Percentiles rank a stretch among this genome's conserved stretches.
Conservation (phyloP, 2,888 invertebrate genomes). For the Eudiplozoon nipponicum region DNA sequence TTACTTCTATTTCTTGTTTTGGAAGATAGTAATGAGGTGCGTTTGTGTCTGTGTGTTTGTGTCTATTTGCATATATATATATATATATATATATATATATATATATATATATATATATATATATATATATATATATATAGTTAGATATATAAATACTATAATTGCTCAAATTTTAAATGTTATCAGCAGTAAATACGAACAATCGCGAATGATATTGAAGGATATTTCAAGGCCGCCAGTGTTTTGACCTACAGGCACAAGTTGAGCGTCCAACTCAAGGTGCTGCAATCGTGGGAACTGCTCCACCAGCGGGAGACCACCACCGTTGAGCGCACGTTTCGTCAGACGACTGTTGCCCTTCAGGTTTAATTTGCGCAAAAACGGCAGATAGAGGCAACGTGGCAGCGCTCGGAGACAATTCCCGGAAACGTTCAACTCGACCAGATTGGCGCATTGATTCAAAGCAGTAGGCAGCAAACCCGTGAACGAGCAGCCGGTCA, state of each 20-base stretch:
- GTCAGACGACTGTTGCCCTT: not conserved
- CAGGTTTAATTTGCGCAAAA: constrained; percentile 1
- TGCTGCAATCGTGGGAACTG: constrained; percentile 10
- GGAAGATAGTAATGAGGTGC: no score
- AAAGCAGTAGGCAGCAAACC: constrained; percentile 11
- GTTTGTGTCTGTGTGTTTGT: not conserved
- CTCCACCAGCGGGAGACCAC: constrained; percentile 8
- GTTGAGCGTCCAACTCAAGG: constrained; percentile 3
- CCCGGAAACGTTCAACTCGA: constrained; percentile 10
- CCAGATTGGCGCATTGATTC: constrained; percentile 15
- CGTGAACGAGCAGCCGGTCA: constrained; percentile 9
- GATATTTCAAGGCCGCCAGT: no score
- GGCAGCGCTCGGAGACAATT: constrained; percentile 10
- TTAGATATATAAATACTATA: not conserved
- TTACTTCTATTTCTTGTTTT: no score
- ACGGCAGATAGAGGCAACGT: constrained; percentile 13
- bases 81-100: not conserved
- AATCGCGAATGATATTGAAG: no score
- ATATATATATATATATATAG: not conserved
- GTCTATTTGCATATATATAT: not conserved
- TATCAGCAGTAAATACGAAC: no score
- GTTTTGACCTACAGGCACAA: constrained; percentile 5
- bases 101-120: not conserved
- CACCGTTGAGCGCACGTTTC: not conserved
- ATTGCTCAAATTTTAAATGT: not conserved